These are phyloP conservation scores for Macropus fuliginosus DNA, from an alignment of 2,797 vertebrate genomes.

Conservation along the genomic window DNA sequence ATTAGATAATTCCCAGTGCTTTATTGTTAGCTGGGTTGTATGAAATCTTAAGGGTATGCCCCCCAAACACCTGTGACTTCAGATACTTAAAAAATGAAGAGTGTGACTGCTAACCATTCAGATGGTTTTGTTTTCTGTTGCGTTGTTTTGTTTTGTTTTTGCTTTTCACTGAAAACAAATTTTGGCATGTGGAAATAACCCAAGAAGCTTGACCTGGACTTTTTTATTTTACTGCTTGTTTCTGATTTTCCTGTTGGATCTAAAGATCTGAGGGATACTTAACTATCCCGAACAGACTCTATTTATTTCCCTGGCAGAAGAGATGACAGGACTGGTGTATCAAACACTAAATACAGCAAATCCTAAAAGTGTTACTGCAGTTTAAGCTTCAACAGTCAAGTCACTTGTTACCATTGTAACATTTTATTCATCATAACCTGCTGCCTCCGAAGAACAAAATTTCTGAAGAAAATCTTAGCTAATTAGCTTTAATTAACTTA, in stretches of 20 bases:
- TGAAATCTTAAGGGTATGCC: background rate
- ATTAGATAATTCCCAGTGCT: constrained; percentile 27
- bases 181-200: background rate
- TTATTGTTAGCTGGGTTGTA: constrained; percentile 14
- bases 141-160: background rate
- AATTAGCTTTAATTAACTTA: background rate
- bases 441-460: background rate
- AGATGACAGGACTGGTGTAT: background rate
- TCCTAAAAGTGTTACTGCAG: background rate
- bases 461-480: background rate
- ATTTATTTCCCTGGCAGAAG: background rate
- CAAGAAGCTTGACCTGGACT: background rate
- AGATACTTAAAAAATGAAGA: background rate
- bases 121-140: background rate
- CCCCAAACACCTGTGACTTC: background rate
- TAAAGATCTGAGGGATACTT: background rate
- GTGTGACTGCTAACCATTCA: background rate
- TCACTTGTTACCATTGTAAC: background rate
- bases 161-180: constrained; percentile 33
- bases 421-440: background rate
- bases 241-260: background rate
- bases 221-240: background rate
- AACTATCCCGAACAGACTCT: background rate
- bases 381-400: background rate
- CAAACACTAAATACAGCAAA: background rate